Evolutionary conservation across 2,113 vertebrate species (phyloP).

Genomic region (Anser brachyrhynchus): DNA sequence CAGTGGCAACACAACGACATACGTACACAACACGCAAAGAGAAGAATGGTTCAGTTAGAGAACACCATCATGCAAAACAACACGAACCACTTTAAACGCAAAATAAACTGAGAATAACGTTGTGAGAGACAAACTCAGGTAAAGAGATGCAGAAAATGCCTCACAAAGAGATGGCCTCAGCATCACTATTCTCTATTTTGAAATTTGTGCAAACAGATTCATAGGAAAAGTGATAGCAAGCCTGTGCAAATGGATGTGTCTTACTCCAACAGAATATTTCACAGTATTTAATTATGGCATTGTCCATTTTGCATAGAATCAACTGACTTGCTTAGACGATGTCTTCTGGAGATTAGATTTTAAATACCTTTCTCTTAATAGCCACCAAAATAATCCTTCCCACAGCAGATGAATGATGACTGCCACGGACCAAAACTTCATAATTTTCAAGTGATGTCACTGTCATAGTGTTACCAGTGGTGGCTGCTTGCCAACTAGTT

Average conservation of each 20-base stretch:
- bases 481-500: neutral
- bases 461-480: neutral
- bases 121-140: neutral
- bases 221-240: neutral
- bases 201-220: neutral
- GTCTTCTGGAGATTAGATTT: neutral
- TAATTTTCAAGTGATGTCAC: neutral
- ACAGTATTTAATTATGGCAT: neutral
- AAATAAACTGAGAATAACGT: constrained; percentile 18
- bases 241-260: neutral
- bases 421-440: neutral
- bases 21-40: constrained; percentile 60
- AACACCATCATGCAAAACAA: constrained; percentile 37
- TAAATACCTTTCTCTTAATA: neutral
- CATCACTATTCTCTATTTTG: neutral
- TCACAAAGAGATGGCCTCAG: neutral
- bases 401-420: neutral
- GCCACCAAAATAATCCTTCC: neutral
- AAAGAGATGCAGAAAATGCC: neutral
- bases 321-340: neutral
- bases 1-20: neutral
- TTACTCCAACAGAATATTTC: neutral
- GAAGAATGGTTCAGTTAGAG: constrained; percentile 64
- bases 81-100: neutral
- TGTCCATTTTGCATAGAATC: neutral